These are phyloP conservation scores for Rhineura floridana DNA, from an alignment of 2,113 vertebrate species.

Conservation along the genomic window DNA sequence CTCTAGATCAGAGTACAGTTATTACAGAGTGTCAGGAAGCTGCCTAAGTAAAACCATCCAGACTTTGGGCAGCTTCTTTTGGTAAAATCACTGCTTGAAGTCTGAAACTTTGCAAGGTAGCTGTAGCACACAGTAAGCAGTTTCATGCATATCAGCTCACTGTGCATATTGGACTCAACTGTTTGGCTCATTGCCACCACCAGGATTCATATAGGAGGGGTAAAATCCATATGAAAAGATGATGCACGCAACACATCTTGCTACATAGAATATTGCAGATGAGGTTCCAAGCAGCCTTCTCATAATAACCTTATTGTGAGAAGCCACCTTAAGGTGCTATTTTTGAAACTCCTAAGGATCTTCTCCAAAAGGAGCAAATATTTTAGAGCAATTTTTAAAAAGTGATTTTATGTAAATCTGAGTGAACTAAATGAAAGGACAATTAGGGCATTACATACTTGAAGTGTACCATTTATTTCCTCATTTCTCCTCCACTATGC, in stretches of 20 bases:
- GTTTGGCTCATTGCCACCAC: too few relatives aligned
- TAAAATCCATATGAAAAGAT: neutral
- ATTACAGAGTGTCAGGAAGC: neutral
- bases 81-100: neutral
- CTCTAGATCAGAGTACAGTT: neutral
- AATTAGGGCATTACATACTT: neutral
- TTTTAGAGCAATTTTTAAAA: neutral
- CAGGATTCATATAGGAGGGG: neutral
- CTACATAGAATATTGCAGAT: too few relatives aligned
- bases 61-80: neutral
- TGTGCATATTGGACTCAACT: neutral
- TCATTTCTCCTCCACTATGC: neutral
- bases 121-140: neutral
- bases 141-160: neutral
- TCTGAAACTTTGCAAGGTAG: neutral
- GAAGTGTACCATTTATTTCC: too few relatives aligned
- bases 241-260: neutral
- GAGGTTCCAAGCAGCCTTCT: neutral
- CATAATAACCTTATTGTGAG: neutral
- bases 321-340: neutral
- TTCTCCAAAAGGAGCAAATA: neutral
- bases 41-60: neutral
- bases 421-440: neutral
- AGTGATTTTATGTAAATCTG: neutral
- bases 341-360: neutral